These are phyloP conservation scores for Upupa epops DNA, from an alignment of 2,113 vertebrate genomes.

Conservation along the genomic window DNA sequence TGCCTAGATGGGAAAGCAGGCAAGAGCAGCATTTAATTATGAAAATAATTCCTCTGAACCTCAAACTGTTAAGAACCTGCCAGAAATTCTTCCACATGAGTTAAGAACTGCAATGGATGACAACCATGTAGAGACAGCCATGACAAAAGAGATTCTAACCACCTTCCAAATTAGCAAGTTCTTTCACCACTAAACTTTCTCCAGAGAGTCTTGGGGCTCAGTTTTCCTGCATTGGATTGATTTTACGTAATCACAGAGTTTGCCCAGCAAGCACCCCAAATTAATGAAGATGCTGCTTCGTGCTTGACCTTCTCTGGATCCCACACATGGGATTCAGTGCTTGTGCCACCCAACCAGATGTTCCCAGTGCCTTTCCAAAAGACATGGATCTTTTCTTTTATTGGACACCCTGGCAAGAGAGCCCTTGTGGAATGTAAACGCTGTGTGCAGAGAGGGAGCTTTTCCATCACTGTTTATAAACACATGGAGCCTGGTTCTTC, in stretches of 20 bases:
- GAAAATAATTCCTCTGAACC: background rate
- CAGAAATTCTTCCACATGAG: background rate
- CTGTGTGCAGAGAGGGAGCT: background rate
- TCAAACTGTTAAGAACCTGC: background rate
- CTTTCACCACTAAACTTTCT: background rate
- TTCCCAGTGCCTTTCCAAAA: background rate
- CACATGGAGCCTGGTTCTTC: background rate
- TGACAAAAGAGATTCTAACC: background rate
- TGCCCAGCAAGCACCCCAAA: background rate
- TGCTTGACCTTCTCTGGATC: background rate
- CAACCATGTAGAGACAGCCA: background rate
- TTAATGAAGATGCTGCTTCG: background rate
- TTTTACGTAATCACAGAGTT: background rate
- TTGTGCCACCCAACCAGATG: constrained; percentile 1
- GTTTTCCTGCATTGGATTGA: background rate
- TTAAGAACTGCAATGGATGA: background rate
- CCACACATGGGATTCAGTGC: fast-evolving
- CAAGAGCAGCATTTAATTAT: background rate
- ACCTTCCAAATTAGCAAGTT: background rate
- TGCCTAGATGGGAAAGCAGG: background rate
- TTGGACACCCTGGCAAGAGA: background rate
- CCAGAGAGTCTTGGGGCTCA: background rate
- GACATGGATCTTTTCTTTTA: constrained; percentile 21
- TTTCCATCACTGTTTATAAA: constrained; percentile 54
- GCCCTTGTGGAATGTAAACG: constrained; percentile 23